Evolutionary conservation across 2,797 vertebrate genomes (phyloP).

Genomic region (Eulemur rubriventer): DNA sequence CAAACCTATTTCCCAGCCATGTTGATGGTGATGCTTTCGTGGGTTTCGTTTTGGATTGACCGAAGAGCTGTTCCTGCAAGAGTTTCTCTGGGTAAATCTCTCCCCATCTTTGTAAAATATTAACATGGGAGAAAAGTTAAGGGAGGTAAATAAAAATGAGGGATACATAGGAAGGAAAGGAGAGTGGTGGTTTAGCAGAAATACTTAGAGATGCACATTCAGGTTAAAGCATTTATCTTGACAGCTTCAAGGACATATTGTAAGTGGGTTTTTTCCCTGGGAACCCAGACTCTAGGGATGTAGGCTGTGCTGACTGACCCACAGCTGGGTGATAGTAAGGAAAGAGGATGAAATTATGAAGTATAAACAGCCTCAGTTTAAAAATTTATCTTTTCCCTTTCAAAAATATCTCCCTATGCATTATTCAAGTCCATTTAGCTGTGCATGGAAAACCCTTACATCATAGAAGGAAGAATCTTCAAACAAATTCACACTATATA

Average conservation of each 20-base stretch:
- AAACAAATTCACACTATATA: not conserved
- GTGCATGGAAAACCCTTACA: not conserved
- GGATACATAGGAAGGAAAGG: not conserved
- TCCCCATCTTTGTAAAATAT: not conserved
- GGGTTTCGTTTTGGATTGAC: conserved; percentile 98
- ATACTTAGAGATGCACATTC: not conserved
- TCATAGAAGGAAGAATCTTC: not conserved
- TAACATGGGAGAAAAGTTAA: not conserved
- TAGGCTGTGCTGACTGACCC: not conserved
- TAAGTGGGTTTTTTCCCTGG: not conserved
- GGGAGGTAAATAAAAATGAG: not conserved
- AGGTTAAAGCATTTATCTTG: not conserved
- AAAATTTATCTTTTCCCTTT: not conserved
- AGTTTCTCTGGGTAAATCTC: conserved; percentile 92
- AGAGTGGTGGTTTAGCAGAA: not conserved
- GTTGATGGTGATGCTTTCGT: conserved; percentile 96
- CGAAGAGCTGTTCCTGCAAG: conserved; percentile 93
- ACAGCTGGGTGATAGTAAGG: not conserved
- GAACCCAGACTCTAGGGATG: not conserved
- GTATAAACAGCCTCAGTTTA: not conserved
- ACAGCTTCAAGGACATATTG: not conserved
- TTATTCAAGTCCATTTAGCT: not conserved
- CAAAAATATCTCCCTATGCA: not conserved
- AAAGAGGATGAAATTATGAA: not conserved
- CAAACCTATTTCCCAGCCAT: conserved; percentile 96